A percentile compares a stretch with the other conserved stretches of the same genome.
These are phyloP conservation scores for Drosophila eugracilis DNA, from an alignment of 1,140 invertebrate genomes.

Conservation along the genomic window DNA sequence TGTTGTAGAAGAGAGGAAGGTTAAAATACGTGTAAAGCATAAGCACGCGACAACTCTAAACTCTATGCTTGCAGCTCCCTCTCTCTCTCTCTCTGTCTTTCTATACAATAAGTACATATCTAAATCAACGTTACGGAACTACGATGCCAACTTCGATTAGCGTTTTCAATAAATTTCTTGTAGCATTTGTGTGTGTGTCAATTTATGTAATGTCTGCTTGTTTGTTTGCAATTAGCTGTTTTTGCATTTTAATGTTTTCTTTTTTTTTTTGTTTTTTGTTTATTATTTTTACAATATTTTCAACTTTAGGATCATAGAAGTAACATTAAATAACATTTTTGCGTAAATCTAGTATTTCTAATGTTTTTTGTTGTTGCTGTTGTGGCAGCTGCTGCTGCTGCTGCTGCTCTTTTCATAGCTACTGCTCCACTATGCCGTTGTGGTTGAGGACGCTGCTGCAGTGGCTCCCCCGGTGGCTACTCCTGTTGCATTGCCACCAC, in stretches of 20 bases:
- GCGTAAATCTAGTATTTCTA: conserved; percentile 82
- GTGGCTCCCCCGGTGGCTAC: conserved; percentile 26
- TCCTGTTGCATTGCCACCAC: conserved; percentile 10
- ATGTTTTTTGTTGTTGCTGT: conserved; percentile 71
- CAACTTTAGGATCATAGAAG: conserved; percentile 83
- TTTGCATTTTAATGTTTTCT: conserved; percentile 22
- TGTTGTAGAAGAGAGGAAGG: conserved; percentile 23
- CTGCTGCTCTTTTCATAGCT: conserved; percentile 20
- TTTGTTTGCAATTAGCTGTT: conserved; percentile 24
- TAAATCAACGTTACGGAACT: conserved; percentile 59
- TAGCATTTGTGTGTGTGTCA: conserved; percentile 21
- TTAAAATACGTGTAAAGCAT: conserved; percentile 51
- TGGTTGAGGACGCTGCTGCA: conserved; percentile 49
- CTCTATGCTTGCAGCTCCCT: conserved; percentile 28
- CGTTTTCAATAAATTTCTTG: conserved; percentile 32
- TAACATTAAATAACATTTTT: conserved; percentile 84
- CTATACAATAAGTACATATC: conserved; percentile 55
- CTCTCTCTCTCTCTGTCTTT: conserved; percentile 1
- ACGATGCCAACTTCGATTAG: conserved; percentile 51
- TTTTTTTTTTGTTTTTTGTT: conserved; percentile 39
- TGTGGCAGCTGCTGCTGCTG: conserved; percentile 33
- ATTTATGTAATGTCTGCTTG: conserved; percentile 24
- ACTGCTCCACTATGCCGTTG: conserved; percentile 65
- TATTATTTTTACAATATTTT: conserved; percentile 83
- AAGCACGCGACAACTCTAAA: conserved; percentile 45